Percentiles rank a stretch among this genome's conserved stretches.
These are phyloP conservation scores for Macrosteles quadrilineatus DNA, from an alignment of 1,140 invertebrate genomes.

Conservation along the genomic window DNA sequence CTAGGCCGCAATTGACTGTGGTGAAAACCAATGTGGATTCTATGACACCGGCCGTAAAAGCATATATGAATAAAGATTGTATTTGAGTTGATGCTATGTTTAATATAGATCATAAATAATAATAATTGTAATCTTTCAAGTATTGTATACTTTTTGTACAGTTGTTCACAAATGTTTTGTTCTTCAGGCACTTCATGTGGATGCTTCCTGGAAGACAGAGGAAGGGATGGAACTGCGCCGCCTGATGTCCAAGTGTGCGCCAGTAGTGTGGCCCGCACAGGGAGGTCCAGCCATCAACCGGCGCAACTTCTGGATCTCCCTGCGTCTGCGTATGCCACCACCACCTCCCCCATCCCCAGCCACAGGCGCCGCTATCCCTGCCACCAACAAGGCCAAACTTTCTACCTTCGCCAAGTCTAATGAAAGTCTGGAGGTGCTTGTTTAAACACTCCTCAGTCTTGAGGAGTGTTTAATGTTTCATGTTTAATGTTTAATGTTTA, in stretches of 20 bases:
- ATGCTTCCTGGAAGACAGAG: slow-evolving; percentile 5
- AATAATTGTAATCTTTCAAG: too few species aligned
- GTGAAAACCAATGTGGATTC: too few species aligned
- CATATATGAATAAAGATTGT: too few species aligned
- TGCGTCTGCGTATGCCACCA: not conserved
- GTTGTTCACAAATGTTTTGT: too few species aligned
- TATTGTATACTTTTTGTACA: too few species aligned
- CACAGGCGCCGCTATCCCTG: not conserved
- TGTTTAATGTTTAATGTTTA: too few species aligned
- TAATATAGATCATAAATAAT: too few species aligned
- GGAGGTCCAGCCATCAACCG: not conserved
- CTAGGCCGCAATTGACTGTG: too few species aligned
- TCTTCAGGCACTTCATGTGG: not conserved
- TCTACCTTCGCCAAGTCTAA: slow-evolving; percentile 15
- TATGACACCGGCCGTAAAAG: too few species aligned
- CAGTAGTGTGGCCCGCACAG: not conserved
- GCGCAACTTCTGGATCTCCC: slow-evolving; percentile 6
- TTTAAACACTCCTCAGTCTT: not conserved
- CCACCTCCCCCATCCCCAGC: not conserved
- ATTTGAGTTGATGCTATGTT: too few species aligned
- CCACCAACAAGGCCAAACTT: slow-evolving; percentile 4
- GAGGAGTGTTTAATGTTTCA: too few species aligned
- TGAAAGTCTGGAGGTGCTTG: slow-evolving; percentile 10
- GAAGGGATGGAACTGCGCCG: not conserved
- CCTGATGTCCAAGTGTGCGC: not conserved